Conservation (phyloP, 2,888 invertebrate genomes). For the Pseudococcus longispinus region DNA sequence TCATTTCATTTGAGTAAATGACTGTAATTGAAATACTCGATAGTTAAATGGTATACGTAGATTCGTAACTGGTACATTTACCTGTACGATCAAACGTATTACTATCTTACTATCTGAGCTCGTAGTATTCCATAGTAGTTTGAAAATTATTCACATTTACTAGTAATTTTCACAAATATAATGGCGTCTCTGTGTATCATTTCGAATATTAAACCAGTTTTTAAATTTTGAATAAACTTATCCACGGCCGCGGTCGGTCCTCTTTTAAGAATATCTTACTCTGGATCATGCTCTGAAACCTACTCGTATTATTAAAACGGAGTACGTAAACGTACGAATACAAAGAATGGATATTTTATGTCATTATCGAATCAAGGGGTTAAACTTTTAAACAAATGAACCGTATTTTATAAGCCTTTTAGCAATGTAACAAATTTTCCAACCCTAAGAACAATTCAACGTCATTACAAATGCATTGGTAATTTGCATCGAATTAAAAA, state of each 20-base stretch:
- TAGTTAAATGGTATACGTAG: constrained; percentile 40
- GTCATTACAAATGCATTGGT: neutral
- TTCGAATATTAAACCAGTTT: neutral
- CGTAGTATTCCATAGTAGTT: neutral
- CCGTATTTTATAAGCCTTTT: neutral
- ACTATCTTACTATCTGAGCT: neutral
- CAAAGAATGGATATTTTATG: constrained; percentile 2
- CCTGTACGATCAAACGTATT: neutral
- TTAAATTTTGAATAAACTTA: constrained; percentile 30
- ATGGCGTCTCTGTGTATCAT: constrained; percentile 19
- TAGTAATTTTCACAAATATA: constrained; percentile 28
- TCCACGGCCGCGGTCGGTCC: neutral
- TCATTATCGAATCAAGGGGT: constrained; percentile 24
- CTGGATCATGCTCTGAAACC: neutral
- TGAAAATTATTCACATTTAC: constrained; percentile 15
- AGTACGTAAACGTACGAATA: neutral
- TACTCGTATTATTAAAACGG: neutral
- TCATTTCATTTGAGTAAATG: constrained; percentile 29
- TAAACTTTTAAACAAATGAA: neutral
- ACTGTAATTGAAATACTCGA: constrained; percentile 37
- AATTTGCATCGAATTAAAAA: constrained; percentile 10
- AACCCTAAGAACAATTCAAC: constrained; percentile 13
- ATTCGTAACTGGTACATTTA: constrained; percentile 27
- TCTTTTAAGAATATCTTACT: neutral
- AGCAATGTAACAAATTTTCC: neutral